These are phyloP conservation scores for Tetramorium parvispinum DNA, from an alignment of 1,140 invertebrate species.

Conservation along the genomic window DNA sequence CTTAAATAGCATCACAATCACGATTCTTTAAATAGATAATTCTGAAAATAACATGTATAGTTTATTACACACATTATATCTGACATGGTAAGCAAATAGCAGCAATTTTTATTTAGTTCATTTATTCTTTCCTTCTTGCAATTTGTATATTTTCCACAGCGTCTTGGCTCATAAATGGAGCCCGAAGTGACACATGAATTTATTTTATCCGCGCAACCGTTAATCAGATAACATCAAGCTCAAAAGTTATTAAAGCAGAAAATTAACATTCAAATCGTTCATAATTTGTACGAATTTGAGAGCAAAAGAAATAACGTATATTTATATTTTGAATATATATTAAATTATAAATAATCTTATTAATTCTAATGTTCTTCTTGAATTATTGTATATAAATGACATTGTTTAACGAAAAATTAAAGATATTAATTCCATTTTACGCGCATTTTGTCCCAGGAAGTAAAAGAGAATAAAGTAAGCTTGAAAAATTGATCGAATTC, in stretches of 20 bases:
- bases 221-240: neutral
- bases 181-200: neutral
- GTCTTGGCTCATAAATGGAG: neutral
- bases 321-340: neutral
- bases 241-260: neutral
- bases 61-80: neutral
- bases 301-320: neutral
- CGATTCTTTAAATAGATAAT: neutral
- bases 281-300: neutral
- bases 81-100: neutral
- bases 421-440: neutral
- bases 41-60: neutral
- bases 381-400: neutral
- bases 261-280: neutral
- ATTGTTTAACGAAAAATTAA: neutral
- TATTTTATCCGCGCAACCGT: neutral
- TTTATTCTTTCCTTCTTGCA: neutral
- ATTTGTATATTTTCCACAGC: neutral
- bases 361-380: neutral
- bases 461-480: neutral
- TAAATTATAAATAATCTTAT: neutral
- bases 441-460: neutral
- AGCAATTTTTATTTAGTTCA: slow-evolving; percentile 15
- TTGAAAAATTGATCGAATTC: no score
- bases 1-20: neutral